Base-by-base conservation (phyloP, 1,140 invertebrate genomes). In the Drosophila parvula region DNA sequence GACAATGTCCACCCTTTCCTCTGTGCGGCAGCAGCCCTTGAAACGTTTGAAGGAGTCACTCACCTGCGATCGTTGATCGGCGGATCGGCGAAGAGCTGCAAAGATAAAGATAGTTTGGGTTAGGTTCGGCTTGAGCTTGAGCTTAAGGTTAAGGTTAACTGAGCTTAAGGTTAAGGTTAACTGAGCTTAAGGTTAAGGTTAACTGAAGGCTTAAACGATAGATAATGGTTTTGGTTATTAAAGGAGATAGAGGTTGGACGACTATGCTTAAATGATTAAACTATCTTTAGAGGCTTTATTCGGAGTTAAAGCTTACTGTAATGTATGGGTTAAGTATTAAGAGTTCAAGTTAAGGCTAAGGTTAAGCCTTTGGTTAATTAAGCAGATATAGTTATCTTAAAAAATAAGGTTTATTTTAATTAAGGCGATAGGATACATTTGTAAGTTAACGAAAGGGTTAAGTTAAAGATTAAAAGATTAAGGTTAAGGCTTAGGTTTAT, bases 61-160 rank as follows among this genome's bases (percentile, higher is more conserved):
- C 22, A 57, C 55, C 55, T 57, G 55, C 36, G 55, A 57, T 57
- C 55, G 34, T 27, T 38, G 51, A 55, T 55, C 51, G 14, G 18
- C 10, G 11, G 11, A 43, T n/a, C 5, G n/a, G 32, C 4, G 22
- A 10, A 6, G 22, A 41, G 22, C 55, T 57, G 36, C 4, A 57
- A 57, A 56, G 9, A 57, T 10, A 57, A 16, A 5, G 4, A 9
- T 22, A 8, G 22, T 7, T 14, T 1, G 3, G 3, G 2, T 56
- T 56, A 27, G 12, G 18, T 30, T 5, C 12, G 18, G 30, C 11
- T 40, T 14, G 5, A 40, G 14, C 3, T 40, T 5, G 12, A 40
- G 12, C 6, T n/a, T 47, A 10, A 28, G 12, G 44, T 14, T 44
- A 44, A 22, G 43, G 0, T 0, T 18, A n/a, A n/a, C n/a, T n/a